Base-by-base conservation (phyloP, 2,113 vertebrate genomes). In the Xiphorhynchus elegans region DNA sequence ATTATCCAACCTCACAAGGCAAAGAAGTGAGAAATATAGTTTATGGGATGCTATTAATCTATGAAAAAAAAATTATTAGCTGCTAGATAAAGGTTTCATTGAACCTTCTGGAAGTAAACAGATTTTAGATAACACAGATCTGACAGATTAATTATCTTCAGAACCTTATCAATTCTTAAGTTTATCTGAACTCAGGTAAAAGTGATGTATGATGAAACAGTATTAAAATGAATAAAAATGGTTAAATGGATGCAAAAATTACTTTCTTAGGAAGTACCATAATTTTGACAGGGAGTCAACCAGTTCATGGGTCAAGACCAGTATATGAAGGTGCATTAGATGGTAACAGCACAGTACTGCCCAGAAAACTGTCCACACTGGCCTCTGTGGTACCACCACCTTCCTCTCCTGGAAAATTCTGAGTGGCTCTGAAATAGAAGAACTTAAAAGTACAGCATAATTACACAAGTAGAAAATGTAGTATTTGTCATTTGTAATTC, bases 171-270 rank as follows among this genome's bases (percentile, higher is more conserved):
- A 90, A 56, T 60, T 90, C 28, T 80, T 47, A n/a, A 10, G 6
- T 84, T 50, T 64, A n/a, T 46, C 31, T 93, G 62, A 93, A 92
- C 58, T 73, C 15, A 85, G 80, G 53, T 77, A 58, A 74, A 89
- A 89, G 7, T 47, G 17, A 70, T 73, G 46, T 18, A 49, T 75
- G n/a, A 58, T 74, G 46, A 92, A 83, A 80, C 42, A 82, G 18
- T 63, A 70, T 59, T 89, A 79, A 93, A 96, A 74, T 73, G 0
- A 82, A 85, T 62, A 75, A 62, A 84, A 87, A 44, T 47, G 3
- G 11, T 60, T 67, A 75, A 73, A 59, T 63, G 12, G 17, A 29
- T 72, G 46, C 52, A 75, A 90, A 82, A 72, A 17, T 74, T 75
- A 53, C 31, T 70, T 78, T 78, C 13, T 58, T 64, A 50, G 33